Percentiles rank a stretch among this genome's conserved stretches.
These are phyloP conservation scores for Subacronicta megacephala DNA, from an alignment of 2,888 invertebrate species.

Conservation along the genomic window DNA sequence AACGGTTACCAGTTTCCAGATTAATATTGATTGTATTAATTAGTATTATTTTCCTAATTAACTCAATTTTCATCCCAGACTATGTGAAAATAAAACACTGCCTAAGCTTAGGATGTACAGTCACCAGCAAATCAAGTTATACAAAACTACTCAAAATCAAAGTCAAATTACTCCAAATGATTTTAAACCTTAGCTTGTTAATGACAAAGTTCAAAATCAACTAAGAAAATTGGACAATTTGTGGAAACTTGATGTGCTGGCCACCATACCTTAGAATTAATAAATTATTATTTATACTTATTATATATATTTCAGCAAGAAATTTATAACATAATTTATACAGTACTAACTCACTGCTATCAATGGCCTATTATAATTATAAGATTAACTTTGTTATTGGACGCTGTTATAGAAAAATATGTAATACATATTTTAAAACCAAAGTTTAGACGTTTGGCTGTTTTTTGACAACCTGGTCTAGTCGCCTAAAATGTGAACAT, in stretches of 20 bases:
- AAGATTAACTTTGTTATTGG: conserved; percentile 62
- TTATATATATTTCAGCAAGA: conserved; percentile 37
- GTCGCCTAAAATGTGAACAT: conserved; percentile 77
- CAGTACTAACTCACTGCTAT: conserved; percentile 76
- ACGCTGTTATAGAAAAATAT: conserved; percentile 63
- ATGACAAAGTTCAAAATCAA: too few species aligned
- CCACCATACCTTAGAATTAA: conserved; percentile 35
- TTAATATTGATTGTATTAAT: conserved; percentile 30
- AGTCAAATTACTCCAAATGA: too few species aligned
- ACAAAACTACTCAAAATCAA: too few species aligned
- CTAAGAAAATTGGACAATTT: too few species aligned
- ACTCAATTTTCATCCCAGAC: conserved; percentile 17
- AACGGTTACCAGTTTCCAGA: conserved; percentile 40
- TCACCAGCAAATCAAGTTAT: too few species aligned
- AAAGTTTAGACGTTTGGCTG: conserved; percentile 82
- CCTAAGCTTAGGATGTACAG: conserved; percentile 66
- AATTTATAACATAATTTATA: conserved; percentile 47
- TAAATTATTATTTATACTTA: conserved; percentile 32
- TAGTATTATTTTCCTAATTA: conserved; percentile 20
- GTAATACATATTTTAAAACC: conserved; percentile 78
- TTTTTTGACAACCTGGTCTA: conserved; percentile 79
- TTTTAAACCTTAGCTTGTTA: too few species aligned
- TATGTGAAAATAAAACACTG: conserved; percentile 27
- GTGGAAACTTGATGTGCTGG: too few species aligned
- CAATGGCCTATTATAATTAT: conserved; percentile 76